phyloP scores from a whole-genome alignment of 2,888 invertebrate species.

The Melinopterus prodromus region DNA sequence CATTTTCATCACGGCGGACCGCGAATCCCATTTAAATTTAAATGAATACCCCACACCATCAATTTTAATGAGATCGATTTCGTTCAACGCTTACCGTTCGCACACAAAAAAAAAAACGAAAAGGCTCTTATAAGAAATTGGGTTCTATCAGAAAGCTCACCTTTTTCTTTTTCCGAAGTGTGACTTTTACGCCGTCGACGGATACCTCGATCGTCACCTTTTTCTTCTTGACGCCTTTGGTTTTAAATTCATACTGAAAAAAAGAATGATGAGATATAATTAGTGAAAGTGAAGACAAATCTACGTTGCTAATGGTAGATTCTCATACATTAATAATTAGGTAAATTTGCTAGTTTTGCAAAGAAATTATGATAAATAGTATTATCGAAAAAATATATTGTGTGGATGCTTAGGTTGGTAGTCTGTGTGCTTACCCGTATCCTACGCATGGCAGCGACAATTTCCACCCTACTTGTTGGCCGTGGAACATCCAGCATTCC shows the following conservation, averaged over 20 bases:
- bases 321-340: no score
- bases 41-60: background rate
- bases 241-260: slow-evolving; percentile 96
- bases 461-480: slow-evolving; percentile 96
- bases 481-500: slow-evolving; percentile 97
- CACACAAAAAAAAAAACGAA: background rate
- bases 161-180: slow-evolving; percentile 82
- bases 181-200: slow-evolving; percentile 93
- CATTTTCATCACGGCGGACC: background rate
- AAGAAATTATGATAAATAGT: no score
- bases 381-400: no score
- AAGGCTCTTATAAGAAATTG: background rate
- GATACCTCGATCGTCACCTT: slow-evolving; percentile 96
- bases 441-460: slow-evolving; percentile 98
- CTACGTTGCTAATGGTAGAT: no score
- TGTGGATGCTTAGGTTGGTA: background rate
- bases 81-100: background rate
- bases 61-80: background rate
- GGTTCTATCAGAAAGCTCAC: slow-evolving; percentile 55
- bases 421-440: slow-evolving; percentile 80
- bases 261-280: background rate
- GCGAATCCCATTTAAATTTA: background rate
- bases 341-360: no score
- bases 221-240: slow-evolving; percentile 96
- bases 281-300: background rate